Evolutionary conservation across 1,140 invertebrate genomes (phyloP).

Genomic region (Drosophila tropicalis): DNA sequence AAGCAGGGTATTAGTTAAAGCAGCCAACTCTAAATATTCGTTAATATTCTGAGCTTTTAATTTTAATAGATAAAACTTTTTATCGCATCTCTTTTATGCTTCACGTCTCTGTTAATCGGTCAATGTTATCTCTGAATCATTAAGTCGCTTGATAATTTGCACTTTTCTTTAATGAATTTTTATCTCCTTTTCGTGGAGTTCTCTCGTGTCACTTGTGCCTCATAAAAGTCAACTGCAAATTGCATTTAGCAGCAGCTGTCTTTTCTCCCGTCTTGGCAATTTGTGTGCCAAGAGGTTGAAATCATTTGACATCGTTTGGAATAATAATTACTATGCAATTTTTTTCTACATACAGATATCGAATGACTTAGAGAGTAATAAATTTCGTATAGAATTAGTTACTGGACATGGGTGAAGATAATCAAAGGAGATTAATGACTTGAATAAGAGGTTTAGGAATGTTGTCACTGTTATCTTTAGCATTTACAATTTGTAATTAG

Average conservation of each 20-base stretch:
- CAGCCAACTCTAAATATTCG: neutral
- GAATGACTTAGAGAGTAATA: conserved; percentile 23
- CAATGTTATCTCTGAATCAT: conserved; percentile 37
- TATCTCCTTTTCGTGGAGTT: conserved; percentile 29
- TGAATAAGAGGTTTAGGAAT: neutral
- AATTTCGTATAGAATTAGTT: conserved; percentile 65
- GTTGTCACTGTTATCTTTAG: conserved; percentile 5
- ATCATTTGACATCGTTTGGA: conserved; percentile 69
- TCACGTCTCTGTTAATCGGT: conserved; percentile 19
- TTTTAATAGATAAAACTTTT: conserved; percentile 17
- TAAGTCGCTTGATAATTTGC: conserved; percentile 23
- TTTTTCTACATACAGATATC: conserved; percentile 22
- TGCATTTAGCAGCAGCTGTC: conserved; percentile 30
- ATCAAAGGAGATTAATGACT: conserved; percentile 37
- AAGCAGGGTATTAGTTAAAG: neutral
- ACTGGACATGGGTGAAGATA: conserved; percentile 44
- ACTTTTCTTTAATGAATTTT: conserved; percentile 27
- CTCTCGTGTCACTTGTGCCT: conserved; percentile 41
- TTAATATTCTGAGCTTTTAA: conserved; percentile 2
- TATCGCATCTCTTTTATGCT: conserved; percentile 39
- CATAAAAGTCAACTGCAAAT: conserved; percentile 61
- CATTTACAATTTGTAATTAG: too few relatives aligned
- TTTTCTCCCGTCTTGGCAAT: conserved; percentile 32
- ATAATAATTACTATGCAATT: conserved; percentile 61
- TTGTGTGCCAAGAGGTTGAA: conserved; percentile 66